Evolutionary conservation across 1,140 invertebrate genomes (phyloP).

Genomic region (Pachypeltis micranthus): DNA sequence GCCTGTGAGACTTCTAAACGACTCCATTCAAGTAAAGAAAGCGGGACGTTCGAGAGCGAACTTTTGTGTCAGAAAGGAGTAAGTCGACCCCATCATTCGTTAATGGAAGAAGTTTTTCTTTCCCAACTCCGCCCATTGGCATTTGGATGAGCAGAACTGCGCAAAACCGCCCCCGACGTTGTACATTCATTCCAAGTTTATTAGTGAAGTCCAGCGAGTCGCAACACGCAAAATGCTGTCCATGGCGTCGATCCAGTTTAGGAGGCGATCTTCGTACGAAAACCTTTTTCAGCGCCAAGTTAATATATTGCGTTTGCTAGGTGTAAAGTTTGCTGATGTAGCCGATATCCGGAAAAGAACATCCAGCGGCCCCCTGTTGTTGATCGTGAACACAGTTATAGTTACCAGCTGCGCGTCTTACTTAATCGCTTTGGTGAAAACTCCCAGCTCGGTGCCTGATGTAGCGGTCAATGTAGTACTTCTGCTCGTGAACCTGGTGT

Average conservation of each 20-base stretch:
- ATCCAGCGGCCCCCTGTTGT: background rate
- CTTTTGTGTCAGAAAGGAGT: too few species aligned
- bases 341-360: background rate
- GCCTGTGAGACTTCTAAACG: too few species aligned
- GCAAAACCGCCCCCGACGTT: too few species aligned
- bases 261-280: background rate
- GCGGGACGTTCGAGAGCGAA: too few species aligned
- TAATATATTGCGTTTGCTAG: background rate
- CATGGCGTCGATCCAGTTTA: background rate
- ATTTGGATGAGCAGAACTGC: too few species aligned
- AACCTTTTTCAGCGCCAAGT: conserved; percentile 9
- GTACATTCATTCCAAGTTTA: too few species aligned
- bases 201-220: too few species aligned
- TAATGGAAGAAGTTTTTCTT: too few species aligned
- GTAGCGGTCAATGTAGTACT: background rate
- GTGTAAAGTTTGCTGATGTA: background rate
- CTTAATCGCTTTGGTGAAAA: background rate
- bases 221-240: too few species aligned
- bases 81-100: too few species aligned
- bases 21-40: too few species aligned
- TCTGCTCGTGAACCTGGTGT: conserved; percentile 2
- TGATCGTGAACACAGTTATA: background rate
- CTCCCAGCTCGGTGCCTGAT: background rate
- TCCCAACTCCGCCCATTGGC: too few species aligned
- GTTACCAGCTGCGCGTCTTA: background rate